Percentiles rank a stretch among this genome's conserved stretches.
phyloP scores from a whole-genome alignment of 2,797 vertebrate species.

The Alca torda region DNA sequence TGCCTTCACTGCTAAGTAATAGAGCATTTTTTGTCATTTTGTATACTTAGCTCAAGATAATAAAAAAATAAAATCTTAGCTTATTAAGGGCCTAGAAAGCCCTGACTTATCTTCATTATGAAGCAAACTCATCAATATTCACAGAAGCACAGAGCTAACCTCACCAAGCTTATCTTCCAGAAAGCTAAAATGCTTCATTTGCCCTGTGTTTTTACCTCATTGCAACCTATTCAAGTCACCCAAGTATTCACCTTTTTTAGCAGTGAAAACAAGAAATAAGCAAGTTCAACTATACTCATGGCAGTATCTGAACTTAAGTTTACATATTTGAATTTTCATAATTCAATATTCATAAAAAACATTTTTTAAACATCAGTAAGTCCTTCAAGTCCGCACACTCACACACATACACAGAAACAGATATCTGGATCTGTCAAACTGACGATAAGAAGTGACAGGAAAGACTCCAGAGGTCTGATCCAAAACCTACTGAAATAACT shows the following conservation, averaged over 20 bases:
- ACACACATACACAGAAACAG: not conserved
- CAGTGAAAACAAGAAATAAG: not conserved
- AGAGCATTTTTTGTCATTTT: not conserved
- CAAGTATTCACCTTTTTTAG: not conserved
- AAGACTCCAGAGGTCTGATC: not conserved
- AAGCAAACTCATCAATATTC: not conserved
- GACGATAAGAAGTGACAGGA: not conserved
- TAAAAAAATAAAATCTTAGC: not conserved
- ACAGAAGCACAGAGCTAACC: not conserved
- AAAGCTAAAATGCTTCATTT: not conserved
- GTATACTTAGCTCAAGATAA: not conserved
- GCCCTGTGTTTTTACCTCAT: not conserved
- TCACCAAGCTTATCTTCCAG: not conserved
- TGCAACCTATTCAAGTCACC: not conserved
- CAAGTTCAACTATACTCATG: not conserved
- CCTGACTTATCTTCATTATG: not conserved
- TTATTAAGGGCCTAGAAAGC: not conserved
- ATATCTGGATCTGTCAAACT: not conserved
- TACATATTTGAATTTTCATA: not conserved
- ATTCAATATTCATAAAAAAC: not conserved
- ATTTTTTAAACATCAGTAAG: not conserved
- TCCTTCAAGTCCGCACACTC: not conserved
- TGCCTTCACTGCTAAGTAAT: not conserved
- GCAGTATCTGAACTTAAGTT: not conserved
- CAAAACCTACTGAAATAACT: not conserved